Conservation (phyloP, 2,797 vertebrate genomes). For the Mus minutoides region DNA sequence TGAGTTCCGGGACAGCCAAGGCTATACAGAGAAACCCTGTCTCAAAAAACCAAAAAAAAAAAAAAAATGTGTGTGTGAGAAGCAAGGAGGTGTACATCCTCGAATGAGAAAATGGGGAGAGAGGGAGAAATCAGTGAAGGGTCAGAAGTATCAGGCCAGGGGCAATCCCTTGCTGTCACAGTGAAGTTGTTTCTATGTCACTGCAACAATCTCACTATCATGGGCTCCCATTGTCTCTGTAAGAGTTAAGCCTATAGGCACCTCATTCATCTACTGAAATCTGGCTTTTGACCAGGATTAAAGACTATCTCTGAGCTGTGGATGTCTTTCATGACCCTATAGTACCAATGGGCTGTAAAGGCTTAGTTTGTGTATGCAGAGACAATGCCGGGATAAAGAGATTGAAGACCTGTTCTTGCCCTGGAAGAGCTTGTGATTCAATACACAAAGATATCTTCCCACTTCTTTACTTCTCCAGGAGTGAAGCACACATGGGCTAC, state of each 20-base stretch:
- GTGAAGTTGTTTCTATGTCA: background rate
- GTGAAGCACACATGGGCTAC: background rate
- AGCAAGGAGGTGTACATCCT: background rate
- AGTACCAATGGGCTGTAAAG: fast-evolving
- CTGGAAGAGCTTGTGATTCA: background rate
- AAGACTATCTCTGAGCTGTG: background rate
- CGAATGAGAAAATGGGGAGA: background rate
- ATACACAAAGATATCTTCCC: background rate
- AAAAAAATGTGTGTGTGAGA: background rate
- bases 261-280: background rate
- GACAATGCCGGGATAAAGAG: background rate
- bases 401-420: background rate
- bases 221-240: background rate
- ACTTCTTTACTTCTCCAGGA: background rate
- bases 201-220: background rate
- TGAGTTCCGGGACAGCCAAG: too few relatives aligned
- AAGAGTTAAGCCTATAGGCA: background rate
- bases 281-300: background rate
- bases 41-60: too few relatives aligned
- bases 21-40: too few relatives aligned
- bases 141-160: background rate
- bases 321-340: background rate
- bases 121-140: background rate
- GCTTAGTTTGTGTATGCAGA: background rate
- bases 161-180: background rate